Base-by-base conservation (phyloP, 2,113 vertebrate genomes). In the Hipposideros armiger region DNA sequence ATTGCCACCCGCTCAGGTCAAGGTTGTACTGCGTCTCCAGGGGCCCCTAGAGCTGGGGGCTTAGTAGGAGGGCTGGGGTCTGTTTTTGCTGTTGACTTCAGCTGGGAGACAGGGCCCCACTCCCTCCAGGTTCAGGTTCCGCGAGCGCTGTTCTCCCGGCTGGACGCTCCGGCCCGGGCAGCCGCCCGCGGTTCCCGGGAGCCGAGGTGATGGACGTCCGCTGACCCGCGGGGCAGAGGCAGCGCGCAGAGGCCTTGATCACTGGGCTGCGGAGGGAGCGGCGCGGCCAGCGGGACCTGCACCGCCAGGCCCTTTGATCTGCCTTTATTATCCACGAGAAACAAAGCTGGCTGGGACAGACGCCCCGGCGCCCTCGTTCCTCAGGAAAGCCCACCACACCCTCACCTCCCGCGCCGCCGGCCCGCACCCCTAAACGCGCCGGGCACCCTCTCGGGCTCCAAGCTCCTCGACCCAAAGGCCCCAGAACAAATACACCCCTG, bases 321-420 rank as follows among this genome's bases (percentile, higher is more conserved):
- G 98, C 66, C 96, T 98, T 98, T 98, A 98, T 99, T 99, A 98
- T 98, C 97, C 92, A 89, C 95, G 42, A 97, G 96, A 99, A 99
- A 99, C 99, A 99, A 99, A 99, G 98, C 98, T 98, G 98, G 97
- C 98, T 54, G 97, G 98, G 98, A 98, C 98, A 98, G 93, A 90
- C 97, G 97, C 98, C 96, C 98, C 97, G 98, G 93, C 98, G 99
- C 98, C 96, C 96, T 98, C 98, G 96, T 98, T 98, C 98, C 98
- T 97, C 93, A 16, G 97, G 97, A 97, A 86, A 81, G 74, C 96
- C 90, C 73, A 0, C 88, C 78, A 82, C 94, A 13, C 64, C 89
- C 74, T 95, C 87, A 93, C 84, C 76, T 88, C 80, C 3, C 52
- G 50, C 69, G 84, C 96, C 73, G 82, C 90, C 76, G 50, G 36